Percentiles rank a stretch among this genome's conserved stretches.
Evolutionary conservation across 2,113 vertebrate genomes (phyloP).

Genomic region (Rhinolophus sinicus): DNA sequence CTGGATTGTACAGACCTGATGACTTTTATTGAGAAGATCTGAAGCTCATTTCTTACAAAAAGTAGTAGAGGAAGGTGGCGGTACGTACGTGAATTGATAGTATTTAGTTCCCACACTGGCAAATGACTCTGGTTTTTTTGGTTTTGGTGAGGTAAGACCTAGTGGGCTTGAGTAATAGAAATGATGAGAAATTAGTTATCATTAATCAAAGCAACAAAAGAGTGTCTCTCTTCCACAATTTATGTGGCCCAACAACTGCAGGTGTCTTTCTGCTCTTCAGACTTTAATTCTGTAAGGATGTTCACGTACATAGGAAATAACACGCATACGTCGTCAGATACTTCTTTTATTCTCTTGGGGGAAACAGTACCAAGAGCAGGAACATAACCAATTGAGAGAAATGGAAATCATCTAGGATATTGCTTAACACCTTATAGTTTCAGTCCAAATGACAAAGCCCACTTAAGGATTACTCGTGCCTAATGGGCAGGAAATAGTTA

Average conservation of each 20-base stretch:
- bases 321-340: not conserved
- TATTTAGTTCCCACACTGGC: constrained; percentile 79
- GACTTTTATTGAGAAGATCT: constrained; percentile 83
- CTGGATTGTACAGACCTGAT: constrained; percentile 82
- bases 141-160: constrained; percentile 67
- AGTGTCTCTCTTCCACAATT: not conserved
- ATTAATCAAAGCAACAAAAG: constrained; percentile 5
- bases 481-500: constrained; percentile 49
- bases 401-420: constrained; percentile 20
- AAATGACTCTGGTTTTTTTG: constrained; percentile 65
- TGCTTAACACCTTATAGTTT: constrained; percentile 37
- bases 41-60: constrained; percentile 84
- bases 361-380: not conserved
- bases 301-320: not conserved
- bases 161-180: constrained; percentile 31
- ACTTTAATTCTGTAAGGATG: not conserved
- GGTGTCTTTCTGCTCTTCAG: not conserved
- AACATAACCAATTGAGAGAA: constrained; percentile 29
- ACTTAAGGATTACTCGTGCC: not conserved
- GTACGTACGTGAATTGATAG: not conserved
- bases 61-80: not conserved
- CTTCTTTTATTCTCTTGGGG: not conserved
- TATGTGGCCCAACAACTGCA: not conserved
- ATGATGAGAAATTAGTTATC: constrained; percentile 65
- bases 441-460: not conserved